These are phyloP conservation scores for Lipotes vexillifer DNA, from an alignment of 2,113 vertebrate genomes.

Conservation along the genomic window DNA sequence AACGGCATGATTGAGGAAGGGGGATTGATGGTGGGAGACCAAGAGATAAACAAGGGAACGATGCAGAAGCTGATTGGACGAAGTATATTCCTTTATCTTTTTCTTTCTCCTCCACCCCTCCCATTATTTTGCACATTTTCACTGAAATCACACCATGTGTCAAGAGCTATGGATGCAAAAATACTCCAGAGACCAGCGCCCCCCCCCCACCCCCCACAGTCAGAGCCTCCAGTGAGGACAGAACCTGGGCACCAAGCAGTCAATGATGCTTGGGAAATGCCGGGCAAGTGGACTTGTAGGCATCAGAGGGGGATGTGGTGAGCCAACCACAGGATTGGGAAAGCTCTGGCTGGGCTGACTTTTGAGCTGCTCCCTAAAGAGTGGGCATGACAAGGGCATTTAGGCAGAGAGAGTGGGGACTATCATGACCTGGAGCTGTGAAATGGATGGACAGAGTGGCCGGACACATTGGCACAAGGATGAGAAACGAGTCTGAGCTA, in stretches of 20 bases:
- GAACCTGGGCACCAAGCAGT: background rate
- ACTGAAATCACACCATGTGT: background rate
- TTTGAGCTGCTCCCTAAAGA: background rate
- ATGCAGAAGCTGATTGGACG: background rate
- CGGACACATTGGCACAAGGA: too few relatives aligned
- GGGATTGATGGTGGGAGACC: background rate
- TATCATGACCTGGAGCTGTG: background rate
- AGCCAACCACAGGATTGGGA: background rate
- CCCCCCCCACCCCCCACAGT: too few relatives aligned
- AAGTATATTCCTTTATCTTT: background rate
- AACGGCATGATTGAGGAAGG: background rate
- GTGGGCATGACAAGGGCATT: background rate
- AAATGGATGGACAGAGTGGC: background rate
- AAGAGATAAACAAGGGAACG: background rate
- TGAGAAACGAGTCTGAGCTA: background rate
- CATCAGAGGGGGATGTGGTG: background rate
- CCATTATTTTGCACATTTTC: background rate
- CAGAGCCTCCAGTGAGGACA: background rate
- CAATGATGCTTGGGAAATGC: background rate
- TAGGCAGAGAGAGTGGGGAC: background rate
- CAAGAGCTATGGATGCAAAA: background rate
- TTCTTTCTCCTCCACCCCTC: background rate
- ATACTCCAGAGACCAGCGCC: background rate
- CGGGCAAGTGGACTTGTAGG: background rate
- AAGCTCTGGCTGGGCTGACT: background rate